Percentiles rank a stretch among this genome's conserved stretches.
These are phyloP conservation scores for Serrognathus titanus DNA, from an alignment of 2,888 invertebrate species.

Conservation along the genomic window DNA sequence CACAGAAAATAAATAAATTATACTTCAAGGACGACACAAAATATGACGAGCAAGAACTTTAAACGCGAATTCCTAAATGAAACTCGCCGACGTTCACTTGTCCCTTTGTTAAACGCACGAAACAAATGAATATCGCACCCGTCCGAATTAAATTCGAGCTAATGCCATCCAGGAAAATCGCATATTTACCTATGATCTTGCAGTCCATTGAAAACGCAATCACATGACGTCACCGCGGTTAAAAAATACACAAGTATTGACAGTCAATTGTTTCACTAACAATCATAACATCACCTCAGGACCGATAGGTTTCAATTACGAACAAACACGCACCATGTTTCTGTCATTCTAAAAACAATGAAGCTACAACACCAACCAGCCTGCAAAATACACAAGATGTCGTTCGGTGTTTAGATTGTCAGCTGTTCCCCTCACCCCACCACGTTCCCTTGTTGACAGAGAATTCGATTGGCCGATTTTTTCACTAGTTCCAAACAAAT, in stretches of 20 bases:
- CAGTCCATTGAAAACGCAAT: conserved; percentile 47
- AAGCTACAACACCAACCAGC: conserved; percentile 29
- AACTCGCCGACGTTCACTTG: conserved; percentile 24
- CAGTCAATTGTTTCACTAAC: conserved; percentile 29
- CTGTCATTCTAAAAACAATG: conserved; percentile 42
- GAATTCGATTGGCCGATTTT: conserved; percentile 35
- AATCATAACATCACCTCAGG: conserved; percentile 32
- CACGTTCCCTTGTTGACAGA: conserved; percentile 25
- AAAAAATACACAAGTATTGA: conserved; percentile 38
- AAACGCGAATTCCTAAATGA: conserved; percentile 27
- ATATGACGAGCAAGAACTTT: conserved; percentile 6
- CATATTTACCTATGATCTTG: conserved; percentile 38
- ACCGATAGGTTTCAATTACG: conserved; percentile 29
- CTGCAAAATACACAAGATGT: conserved; percentile 43
- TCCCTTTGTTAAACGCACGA: conserved; percentile 29
- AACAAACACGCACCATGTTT: conserved; percentile 39
- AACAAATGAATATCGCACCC: not conserved
- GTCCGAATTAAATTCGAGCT: not conserved
- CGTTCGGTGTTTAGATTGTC: conserved; percentile 45
- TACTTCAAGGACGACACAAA: conserved; percentile 15
- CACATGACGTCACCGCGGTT: conserved; percentile 48
- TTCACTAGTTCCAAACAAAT: conserved; percentile 8
- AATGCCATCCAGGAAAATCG: conserved; percentile 26
- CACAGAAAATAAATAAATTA: conserved; percentile 13
- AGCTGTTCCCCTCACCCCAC: conserved; percentile 45